A percentile compares a stretch with the other conserved stretches of the same genome.
These are phyloP conservation scores for Gallinago paraguaiae DNA, from an alignment of 2,113 vertebrate genomes.

Conservation along the genomic window DNA sequence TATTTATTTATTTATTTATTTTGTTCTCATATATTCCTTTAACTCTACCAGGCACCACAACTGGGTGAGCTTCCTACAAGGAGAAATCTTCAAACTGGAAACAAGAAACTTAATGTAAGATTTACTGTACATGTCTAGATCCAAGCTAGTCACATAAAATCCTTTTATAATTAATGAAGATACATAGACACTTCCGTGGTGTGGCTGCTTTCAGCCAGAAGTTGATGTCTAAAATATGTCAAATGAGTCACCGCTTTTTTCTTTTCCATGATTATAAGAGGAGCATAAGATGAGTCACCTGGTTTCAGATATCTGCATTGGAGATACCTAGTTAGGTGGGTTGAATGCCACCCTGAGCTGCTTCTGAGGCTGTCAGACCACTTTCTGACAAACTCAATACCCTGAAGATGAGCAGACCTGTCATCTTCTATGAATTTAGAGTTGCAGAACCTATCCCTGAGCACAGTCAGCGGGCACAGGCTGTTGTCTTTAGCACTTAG, in stretches of 20 bases:
- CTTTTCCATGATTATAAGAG: background rate
- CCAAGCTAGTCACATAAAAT: background rate
- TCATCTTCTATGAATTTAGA: background rate
- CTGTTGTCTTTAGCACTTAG: background rate
- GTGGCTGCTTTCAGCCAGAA: background rate
- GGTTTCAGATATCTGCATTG: background rate
- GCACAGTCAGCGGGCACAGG: background rate
- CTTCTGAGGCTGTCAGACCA: background rate
- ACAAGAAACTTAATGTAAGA: background rate
- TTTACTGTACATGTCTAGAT: background rate
- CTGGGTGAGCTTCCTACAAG: background rate
- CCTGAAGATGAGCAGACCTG: background rate
- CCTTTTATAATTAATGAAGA: background rate
- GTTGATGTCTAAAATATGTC: background rate
- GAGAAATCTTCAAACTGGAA: background rate
- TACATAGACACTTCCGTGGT: background rate
- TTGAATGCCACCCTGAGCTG: background rate
- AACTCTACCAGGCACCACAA: background rate
- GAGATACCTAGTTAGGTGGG: background rate
- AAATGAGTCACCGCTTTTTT: background rate
- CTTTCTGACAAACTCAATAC: background rate
- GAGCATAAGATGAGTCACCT: background rate
- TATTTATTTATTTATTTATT: too few species aligned
- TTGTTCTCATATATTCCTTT: background rate
- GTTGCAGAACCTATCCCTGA: background rate